Evolutionary conservation across 2,797 vertebrate genomes (phyloP).

Genomic region (Benthosema pterotum): DNA sequence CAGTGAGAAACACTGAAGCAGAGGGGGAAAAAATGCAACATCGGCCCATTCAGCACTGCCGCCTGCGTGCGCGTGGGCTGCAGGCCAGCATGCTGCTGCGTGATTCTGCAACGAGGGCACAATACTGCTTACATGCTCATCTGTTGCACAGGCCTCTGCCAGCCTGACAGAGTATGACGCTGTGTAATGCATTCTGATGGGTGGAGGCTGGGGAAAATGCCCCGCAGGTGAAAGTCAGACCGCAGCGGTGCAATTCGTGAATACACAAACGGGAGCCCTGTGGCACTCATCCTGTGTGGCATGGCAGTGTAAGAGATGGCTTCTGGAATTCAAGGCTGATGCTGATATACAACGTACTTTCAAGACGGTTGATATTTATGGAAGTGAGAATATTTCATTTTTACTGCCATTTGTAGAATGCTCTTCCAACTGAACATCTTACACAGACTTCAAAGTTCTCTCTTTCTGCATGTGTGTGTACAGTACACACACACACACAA

Average conservation of each 20-base stretch:
- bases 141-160: slow-evolving; percentile 27
- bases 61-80: slow-evolving; percentile 9
- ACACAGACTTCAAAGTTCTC: neutral
- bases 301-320: slow-evolving; percentile 4
- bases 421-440: slow-evolving; percentile 1
- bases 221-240: neutral
- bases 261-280: neutral
- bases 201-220: slow-evolving; percentile 22
- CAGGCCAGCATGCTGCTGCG: slow-evolving; percentile 7
- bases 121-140: slow-evolving; percentile 31
- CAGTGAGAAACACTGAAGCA: slow-evolving; percentile 15
- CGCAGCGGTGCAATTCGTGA: slow-evolving; percentile 4
- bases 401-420: too few species aligned
- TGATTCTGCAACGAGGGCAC: neutral
- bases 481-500: neutral
- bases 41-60: slow-evolving; percentile 10
- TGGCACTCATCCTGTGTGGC: neutral
- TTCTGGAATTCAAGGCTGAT: slow-evolving; percentile 23
- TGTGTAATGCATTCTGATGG: slow-evolving; percentile 45
- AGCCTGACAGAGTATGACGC: neutral
- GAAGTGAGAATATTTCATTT: too few species aligned
- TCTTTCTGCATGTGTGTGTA: neutral
- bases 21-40: slow-evolving; percentile 14
- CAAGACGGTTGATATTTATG: too few species aligned
- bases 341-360: too few species aligned